These are phyloP conservation scores for Lophura nycthemera DNA, from an alignment of 2,113 vertebrate genomes.

Conservation along the genomic window DNA sequence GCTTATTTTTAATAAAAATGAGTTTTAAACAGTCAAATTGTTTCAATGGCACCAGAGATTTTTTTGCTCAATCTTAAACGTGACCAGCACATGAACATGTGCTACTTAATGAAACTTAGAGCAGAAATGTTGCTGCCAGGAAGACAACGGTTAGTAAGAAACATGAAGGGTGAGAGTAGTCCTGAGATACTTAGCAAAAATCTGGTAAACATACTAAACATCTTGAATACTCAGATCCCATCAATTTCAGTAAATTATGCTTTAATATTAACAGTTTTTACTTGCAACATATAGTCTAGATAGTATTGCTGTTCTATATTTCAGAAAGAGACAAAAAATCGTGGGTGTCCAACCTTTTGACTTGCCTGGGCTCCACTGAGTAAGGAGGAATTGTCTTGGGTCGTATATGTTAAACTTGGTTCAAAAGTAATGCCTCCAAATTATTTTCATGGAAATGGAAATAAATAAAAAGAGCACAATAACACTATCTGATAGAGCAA, in stretches of 20 bases:
- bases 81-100: not conserved
- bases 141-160: not conserved
- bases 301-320: not conserved
- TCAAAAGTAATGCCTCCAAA: too few relatives aligned
- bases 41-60: not conserved
- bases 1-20: not conserved
- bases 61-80: not conserved
- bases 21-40: not conserved
- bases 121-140: not conserved
- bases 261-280: not conserved
- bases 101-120: not conserved
- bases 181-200: not conserved
- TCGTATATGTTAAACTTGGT: too few relatives aligned
- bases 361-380: too few relatives aligned
- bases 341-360: too few relatives aligned
- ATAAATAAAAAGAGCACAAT: too few relatives aligned
- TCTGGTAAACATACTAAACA: not conserved
- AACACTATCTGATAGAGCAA: too few relatives aligned
- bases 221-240: not conserved
- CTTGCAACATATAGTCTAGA: not conserved
- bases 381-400: too few relatives aligned
- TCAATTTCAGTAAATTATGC: not conserved
- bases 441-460: too few relatives aligned
- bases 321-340: not conserved
- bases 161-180: not conserved